phyloP scores from a whole-genome alignment of 1,140 invertebrate genomes.

The Bombus pyrosoma region DNA sequence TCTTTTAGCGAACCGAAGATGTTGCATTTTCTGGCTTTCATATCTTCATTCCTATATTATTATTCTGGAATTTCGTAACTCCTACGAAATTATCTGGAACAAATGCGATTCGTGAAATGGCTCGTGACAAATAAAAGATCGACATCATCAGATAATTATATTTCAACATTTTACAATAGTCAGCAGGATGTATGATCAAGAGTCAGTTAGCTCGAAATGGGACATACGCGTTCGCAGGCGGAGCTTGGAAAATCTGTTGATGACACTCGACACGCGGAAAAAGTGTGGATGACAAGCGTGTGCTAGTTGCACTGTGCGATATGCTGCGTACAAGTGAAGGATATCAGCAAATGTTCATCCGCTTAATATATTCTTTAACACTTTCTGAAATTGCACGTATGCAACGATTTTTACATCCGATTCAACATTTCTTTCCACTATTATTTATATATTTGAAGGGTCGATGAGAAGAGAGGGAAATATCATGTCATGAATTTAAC shows the following conservation, averaged over 20 bases:
- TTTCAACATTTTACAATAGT: conserved; percentile 4
- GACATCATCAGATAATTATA: conserved; percentile 16
- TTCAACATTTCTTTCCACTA: neutral
- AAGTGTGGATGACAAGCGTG: conserved; percentile 14
- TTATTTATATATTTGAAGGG: neutral
- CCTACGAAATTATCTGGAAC: neutral
- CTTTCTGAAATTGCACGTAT: neutral
- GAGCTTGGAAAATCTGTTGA: conserved; percentile 16
- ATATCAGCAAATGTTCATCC: conserved; percentile 2
- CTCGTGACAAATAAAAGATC: neutral
- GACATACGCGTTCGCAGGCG: neutral
- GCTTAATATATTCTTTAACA: neutral
- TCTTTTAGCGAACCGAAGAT: too few species aligned
- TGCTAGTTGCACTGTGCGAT: neutral
- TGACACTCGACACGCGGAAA: conserved; percentile 30
- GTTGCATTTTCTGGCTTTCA: too few species aligned
- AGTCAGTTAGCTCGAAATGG: conserved; percentile 29
- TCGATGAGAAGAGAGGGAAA: too few species aligned
- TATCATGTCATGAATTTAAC: too few species aligned
- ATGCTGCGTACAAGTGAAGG: neutral
- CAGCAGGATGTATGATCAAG: conserved; percentile 8
- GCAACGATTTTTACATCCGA: neutral
- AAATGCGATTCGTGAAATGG: neutral
- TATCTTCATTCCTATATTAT: too few species aligned
- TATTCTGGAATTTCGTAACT: neutral